Percentiles rank a stretch among this genome's conserved stretches.
phyloP scores from a whole-genome alignment of 2,797 vertebrate species.

The Esox masquinongy region DNA sequence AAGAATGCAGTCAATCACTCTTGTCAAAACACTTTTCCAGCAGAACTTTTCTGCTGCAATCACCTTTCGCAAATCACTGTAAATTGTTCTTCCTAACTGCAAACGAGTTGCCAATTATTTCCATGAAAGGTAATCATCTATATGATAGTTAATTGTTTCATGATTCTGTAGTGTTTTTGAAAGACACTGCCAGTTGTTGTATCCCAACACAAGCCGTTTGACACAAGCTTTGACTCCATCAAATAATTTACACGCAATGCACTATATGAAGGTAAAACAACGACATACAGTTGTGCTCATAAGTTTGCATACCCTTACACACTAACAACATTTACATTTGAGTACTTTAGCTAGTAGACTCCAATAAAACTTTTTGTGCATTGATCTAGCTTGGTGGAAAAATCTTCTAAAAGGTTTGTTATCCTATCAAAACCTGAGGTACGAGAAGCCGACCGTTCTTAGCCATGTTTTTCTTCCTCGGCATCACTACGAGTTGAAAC shows the following conservation, averaged over 20 bases:
- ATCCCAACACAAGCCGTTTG: slow-evolving; percentile 19
- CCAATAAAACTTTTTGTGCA: too few relatives aligned
- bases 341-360: too few relatives aligned
- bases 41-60: slow-evolving; percentile 18
- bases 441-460: too few relatives aligned
- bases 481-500: too few relatives aligned
- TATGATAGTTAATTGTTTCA: slow-evolving; percentile 22
- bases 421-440: too few relatives aligned
- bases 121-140: slow-evolving; percentile 13
- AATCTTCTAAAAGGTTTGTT: too few relatives aligned
- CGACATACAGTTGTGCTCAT: too few relatives aligned
- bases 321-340: too few relatives aligned
- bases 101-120: slow-evolving; percentile 19
- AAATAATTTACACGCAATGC: slow-evolving; percentile 19
- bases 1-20: slow-evolving; percentile 15
- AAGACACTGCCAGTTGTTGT: slow-evolving; percentile 28
- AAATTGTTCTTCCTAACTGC: neutral
- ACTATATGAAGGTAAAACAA: too few relatives aligned
- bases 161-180: slow-evolving; percentile 19
- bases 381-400: too few relatives aligned
- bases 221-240: slow-evolving; percentile 17
- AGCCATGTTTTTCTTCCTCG: too few relatives aligned
- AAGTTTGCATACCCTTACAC: too few relatives aligned
- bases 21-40: slow-evolving; percentile 21
- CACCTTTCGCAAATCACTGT: slow-evolving; percentile 16